phyloP scores from a whole-genome alignment of 1,140 invertebrate species.

The Chironomus striatipennis region DNA sequence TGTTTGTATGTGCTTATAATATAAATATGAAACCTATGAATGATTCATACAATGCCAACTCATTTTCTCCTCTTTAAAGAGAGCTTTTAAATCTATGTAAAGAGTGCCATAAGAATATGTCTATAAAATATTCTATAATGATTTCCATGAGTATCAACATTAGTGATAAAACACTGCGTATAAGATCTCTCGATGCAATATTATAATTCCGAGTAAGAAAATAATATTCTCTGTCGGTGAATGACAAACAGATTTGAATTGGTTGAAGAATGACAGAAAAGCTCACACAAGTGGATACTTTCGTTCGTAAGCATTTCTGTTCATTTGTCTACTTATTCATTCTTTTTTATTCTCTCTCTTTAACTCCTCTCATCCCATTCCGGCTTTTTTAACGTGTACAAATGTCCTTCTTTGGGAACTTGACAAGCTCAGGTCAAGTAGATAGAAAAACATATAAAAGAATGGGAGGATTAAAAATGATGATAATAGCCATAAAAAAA shows the following conservation, averaged over 20 bases:
- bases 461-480: not conserved
- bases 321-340: conserved; percentile 12
- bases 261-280: not conserved
- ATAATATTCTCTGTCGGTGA: not conserved
- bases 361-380: not conserved
- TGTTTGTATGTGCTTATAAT: too few species aligned
- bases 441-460: not conserved
- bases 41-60: too few species aligned
- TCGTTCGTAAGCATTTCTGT: not conserved
- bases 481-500: not conserved
- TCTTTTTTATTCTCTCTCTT: not conserved
- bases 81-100: too few species aligned
- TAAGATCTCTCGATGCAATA: not conserved
- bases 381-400: not conserved
- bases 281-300: not conserved
- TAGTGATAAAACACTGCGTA: too few species aligned
- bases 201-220: not conserved
- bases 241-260: too few species aligned
- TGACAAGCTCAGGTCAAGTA: conserved; percentile 6
- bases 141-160: too few species aligned
- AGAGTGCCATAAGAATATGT: too few species aligned
- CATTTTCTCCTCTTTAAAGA: too few species aligned
- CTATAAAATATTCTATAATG: too few species aligned
- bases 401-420: not conserved
- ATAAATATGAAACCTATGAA: too few species aligned